phyloP scores from a whole-genome alignment of 2,888 invertebrate species.

The Hyposoter didymator region DNA sequence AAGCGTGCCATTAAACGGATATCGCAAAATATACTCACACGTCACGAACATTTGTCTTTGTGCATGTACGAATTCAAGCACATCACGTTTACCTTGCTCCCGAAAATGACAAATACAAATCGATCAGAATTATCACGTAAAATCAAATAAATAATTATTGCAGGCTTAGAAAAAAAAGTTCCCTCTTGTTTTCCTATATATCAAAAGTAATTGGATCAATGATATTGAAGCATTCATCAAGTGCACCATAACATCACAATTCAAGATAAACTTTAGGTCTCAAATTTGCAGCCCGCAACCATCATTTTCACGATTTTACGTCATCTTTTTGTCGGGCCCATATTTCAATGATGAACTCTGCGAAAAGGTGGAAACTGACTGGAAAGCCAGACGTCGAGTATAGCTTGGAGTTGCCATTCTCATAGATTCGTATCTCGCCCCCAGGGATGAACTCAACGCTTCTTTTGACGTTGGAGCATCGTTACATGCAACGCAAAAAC shows the following conservation, averaged over 20 bases:
- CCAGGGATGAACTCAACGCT: constrained; percentile 2
- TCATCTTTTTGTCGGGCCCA: not conserved
- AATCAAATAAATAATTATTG: not conserved
- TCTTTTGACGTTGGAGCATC: no score
- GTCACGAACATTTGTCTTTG: not conserved
- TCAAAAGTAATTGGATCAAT: not conserved
- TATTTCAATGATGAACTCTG: not conserved
- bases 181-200: not conserved
- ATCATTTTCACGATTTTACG: not conserved
- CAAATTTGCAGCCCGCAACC: not conserved
- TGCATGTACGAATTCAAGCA: not conserved
- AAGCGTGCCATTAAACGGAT: constrained; percentile 4
- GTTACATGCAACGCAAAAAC: no score
- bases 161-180: not conserved
- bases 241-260: not conserved
- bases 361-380: not conserved
- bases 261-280: not conserved
- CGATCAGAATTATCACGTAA: constrained; percentile 16
- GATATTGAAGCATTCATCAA: not conserved
- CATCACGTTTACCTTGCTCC: constrained; percentile 61
- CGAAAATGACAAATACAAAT: constrained; percentile 30
- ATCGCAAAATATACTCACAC: constrained; percentile 3
- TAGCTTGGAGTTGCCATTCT: constrained; percentile 14
- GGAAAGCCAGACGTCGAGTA: constrained; percentile 17
- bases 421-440: constrained; percentile 31